Evolutionary conservation across 2,888 invertebrate genomes (phyloP), one percentile per base, ranked within the genome.

Genomic region (Oscheius sp.): DNA sequence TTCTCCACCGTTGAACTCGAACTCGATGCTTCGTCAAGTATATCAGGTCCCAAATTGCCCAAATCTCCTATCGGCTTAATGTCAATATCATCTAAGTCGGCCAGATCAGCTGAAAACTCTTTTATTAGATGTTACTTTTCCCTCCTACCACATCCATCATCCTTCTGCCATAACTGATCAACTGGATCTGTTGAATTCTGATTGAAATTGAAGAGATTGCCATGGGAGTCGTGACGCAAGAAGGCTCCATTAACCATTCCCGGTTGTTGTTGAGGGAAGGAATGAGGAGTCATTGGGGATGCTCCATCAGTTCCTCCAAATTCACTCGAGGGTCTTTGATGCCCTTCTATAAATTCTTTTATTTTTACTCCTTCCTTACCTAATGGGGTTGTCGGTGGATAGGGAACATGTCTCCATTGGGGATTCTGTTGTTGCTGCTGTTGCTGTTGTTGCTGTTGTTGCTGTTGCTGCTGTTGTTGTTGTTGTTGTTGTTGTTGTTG

Each of bases 1-100:
- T 54, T 54, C 22, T 59, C 41, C 9, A 41, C 28, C 12, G 59
- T 24, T 12, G 62, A 30, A 0, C 51, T 38, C 3, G 50, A 64
- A 22, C 24, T 26, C n/a, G 59, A 47, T 26, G 49, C 26, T n/a
- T 44, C 67, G 22, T 59, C 67, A 22, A 67, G 26, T 0, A 59
- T 2, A 26, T 59, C 59, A 6, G 57, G 57, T 20, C 28, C 47
- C 17, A 49, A 28, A 44, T 30, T 62, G 14, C 56, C 49, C 51
- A 57, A 32, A 30, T 62, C 62, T 28, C 65, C 41, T 71, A 74
- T 68, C 38, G 74, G 72, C 38, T 72, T 73, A 3, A 72, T 68
- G 24, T 74, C 77, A 2, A 72, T 70, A 14, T 74, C 72, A 26
- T 71, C 74, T 26, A 76, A 62, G 56, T 76, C 73, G 8, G 64